A percentile compares a stretch with the other conserved stretches of the same genome.
These are phyloP conservation scores for Microctenopoma steveboyesi DNA, from an alignment of 2,797 vertebrate genomes.

Conservation along the genomic window DNA sequence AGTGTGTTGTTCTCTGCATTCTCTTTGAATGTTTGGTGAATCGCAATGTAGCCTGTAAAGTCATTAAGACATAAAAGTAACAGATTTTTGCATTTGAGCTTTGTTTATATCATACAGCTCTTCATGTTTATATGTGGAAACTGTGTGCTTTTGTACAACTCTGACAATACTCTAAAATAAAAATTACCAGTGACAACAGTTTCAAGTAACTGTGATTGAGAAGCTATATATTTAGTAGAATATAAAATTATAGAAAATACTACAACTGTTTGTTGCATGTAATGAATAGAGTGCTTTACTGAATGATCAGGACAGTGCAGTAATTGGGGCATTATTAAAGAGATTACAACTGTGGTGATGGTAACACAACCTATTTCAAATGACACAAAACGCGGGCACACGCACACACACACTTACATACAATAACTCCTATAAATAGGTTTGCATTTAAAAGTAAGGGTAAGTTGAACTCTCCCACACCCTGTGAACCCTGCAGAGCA, in stretches of 20 bases:
- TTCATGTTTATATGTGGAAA: conserved; percentile 61
- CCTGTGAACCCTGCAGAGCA: conserved; percentile 28
- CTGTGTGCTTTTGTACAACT: conserved; percentile 73
- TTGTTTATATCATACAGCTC: conserved; percentile 40
- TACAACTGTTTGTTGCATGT: conserved; percentile 52
- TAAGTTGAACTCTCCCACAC: conserved; percentile 10
- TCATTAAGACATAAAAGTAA: conserved; percentile 49
- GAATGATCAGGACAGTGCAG: conserved; percentile 52
- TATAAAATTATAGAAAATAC: too few species aligned
- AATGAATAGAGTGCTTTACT: conserved; percentile 55
- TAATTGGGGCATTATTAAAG: conserved; percentile 78
- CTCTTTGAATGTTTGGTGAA: conserved; percentile 57
- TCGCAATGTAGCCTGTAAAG: conserved; percentile 49
- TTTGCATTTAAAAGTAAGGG: conserved; percentile 11
- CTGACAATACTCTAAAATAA: conserved; percentile 67
- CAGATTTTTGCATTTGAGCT: conserved; percentile 52
- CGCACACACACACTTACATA: neutral
- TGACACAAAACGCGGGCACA: conserved; percentile 21
- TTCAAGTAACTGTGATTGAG: neutral
- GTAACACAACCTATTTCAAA: conserved; percentile 56
- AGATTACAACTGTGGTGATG: conserved; percentile 65
- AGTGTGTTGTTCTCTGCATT: conserved; percentile 64
- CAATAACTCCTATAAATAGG: conserved; percentile 19
- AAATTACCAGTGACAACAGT: conserved; percentile 37
- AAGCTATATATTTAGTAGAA: too few species aligned